Conservation (phyloP, 1,140 invertebrate genomes). For the Drosophila yakuba region DNA sequence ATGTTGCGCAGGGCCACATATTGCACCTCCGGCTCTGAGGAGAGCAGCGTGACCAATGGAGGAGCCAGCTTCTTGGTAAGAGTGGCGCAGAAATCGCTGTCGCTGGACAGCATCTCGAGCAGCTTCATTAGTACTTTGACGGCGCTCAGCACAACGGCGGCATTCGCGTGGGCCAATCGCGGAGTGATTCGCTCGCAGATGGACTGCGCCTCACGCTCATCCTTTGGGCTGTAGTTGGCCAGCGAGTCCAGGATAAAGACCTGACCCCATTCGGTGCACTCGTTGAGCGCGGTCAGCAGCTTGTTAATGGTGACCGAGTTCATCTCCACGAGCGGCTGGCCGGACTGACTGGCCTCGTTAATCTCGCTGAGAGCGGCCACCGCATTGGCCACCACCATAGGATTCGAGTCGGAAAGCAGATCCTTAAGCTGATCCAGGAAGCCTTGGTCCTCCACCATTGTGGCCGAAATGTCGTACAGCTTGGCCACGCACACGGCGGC, state of each 20-base stretch:
- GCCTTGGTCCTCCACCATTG: conserved; percentile 93
- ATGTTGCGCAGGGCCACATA: conserved; percentile 99
- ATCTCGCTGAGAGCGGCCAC: conserved; percentile 99
- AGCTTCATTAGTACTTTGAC: conserved; percentile 99
- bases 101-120: conserved; percentile 97
- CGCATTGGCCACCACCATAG: conserved; percentile 99
- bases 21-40: conserved; percentile 99
- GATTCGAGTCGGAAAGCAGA: conserved; percentile 99
- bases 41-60: conserved; percentile 98
- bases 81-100: conserved; percentile 97
- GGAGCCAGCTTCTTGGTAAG: conserved; percentile 99
- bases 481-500: conserved; percentile 99
- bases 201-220: conserved; percentile 99
- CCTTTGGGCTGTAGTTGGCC: conserved; percentile 98
- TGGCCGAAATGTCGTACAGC: conserved; percentile 99
- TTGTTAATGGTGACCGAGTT: conserved; percentile 99
- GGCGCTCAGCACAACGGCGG: conserved; percentile 99
- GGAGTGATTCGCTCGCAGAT: conserved; percentile 99
- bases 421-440: conserved; percentile 99
- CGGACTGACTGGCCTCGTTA: conserved; percentile 97
- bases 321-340: conserved; percentile 96
- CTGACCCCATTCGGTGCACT: conserved; percentile 99
- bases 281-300: conserved; percentile 98
- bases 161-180: conserved; percentile 98
- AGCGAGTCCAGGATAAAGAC: conserved; percentile 99